Conservation (phyloP, 2,113 vertebrate genomes). For the Mus spicilegus region DNA sequence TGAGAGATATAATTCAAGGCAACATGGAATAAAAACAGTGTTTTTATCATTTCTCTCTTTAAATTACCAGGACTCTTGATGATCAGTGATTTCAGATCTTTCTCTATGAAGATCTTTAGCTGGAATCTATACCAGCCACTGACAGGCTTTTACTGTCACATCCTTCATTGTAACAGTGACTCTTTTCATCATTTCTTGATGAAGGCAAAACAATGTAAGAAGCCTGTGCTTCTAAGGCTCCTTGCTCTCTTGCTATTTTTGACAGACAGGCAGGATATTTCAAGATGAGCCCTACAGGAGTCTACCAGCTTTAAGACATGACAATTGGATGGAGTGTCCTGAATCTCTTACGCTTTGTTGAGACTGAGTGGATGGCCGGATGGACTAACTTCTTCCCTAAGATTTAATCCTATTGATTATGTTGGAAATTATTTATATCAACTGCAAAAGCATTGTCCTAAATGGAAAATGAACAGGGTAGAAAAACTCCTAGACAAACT, state of each 20-base stretch:
- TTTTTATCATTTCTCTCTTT: background rate
- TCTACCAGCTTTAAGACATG: background rate
- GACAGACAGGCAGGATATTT: background rate
- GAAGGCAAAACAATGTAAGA: background rate
- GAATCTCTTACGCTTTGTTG: background rate
- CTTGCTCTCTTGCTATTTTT: background rate
- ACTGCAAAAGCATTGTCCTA: background rate
- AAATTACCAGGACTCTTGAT: background rate
- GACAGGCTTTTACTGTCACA: background rate
- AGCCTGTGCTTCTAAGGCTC: background rate
- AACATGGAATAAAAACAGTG: background rate
- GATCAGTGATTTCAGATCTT: background rate
- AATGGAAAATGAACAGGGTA: background rate
- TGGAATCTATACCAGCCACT: background rate
- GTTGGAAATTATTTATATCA: background rate
- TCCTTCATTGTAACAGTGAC: background rate
- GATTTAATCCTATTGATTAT: background rate
- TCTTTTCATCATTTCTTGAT: background rate
- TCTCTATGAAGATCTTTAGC: background rate
- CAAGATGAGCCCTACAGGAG: background rate
- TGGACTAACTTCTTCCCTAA: background rate
- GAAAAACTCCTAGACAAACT: background rate
- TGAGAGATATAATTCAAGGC: slow-evolving; percentile 3
- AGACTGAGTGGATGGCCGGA: background rate
- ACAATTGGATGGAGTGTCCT: background rate